Conservation (phyloP, 1,140 invertebrate species). For the Laupala kohalensis region DNA sequence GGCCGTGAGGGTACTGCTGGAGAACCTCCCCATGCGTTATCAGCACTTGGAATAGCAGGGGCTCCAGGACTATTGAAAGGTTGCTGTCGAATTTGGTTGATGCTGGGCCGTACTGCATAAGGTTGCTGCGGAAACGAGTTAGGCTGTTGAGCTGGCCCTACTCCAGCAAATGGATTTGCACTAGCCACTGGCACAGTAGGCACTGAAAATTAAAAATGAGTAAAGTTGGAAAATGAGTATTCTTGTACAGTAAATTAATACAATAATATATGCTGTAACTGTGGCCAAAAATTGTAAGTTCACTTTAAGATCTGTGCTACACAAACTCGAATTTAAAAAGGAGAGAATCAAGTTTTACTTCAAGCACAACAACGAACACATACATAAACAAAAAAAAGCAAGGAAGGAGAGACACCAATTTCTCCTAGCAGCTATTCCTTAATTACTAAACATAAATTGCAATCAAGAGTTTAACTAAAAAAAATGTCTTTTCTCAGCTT, state of each 20-base stretch:
- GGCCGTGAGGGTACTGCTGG: neutral
- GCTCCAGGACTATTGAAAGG: neutral
- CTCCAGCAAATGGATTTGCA: constrained; percentile 10
- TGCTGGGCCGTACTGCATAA: neutral
- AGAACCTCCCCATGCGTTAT: neutral
- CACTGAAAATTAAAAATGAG: neutral
- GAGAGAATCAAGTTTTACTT: neutral
- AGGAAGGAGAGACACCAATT: neutral
- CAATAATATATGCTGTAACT: too few relatives aligned
- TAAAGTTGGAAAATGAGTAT: neutral
- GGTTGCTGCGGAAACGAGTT: neutral
- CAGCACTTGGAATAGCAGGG: neutral
- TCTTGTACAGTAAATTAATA: too few relatives aligned
- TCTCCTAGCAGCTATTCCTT: neutral
- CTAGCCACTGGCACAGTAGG: constrained; percentile 1
- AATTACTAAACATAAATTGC: neutral
- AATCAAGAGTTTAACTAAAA: neutral
- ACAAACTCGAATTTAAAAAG: too few relatives aligned
- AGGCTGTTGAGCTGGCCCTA: neutral
- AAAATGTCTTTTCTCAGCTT: neutral
- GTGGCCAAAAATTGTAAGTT: too few relatives aligned
- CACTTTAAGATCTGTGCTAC: too few relatives aligned
- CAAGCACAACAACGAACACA: neutral
- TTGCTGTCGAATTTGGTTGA: constrained; percentile 12
- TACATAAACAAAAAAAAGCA: neutral